Evolutionary conservation across 2,888 invertebrate genomes (phyloP).

Genomic region (Craniophora ligustri): DNA sequence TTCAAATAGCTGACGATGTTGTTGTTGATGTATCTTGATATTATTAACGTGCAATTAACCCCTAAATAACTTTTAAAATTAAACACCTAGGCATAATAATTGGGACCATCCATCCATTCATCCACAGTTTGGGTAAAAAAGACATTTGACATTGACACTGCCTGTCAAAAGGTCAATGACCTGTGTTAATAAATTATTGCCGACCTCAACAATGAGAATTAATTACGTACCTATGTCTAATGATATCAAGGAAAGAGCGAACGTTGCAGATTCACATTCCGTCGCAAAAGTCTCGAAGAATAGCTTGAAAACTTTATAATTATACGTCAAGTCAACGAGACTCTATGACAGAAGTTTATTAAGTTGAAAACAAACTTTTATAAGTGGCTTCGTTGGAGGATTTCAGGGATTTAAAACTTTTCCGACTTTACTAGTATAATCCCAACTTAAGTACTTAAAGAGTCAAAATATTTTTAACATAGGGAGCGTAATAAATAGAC

Average conservation of each 20-base stretch:
- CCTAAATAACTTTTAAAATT: too few relatives aligned
- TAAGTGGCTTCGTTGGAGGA: slow-evolving; percentile 32
- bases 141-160: too few relatives aligned
- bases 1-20: too few relatives aligned
- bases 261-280: not conserved
- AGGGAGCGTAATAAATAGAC: slow-evolving; percentile 3
- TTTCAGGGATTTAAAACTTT: slow-evolving; percentile 32
- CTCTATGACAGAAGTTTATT: slow-evolving; percentile 27
- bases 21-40: too few relatives aligned
- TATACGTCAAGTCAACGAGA: slow-evolving; percentile 32
- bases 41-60: too few relatives aligned
- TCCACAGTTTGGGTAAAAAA: too few relatives aligned
- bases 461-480: slow-evolving; percentile 12
- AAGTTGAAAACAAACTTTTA: slow-evolving; percentile 32
- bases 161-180: too few relatives aligned
- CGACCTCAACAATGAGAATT: not conserved
- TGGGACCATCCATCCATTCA: too few relatives aligned
- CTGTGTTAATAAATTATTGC: too few relatives aligned
- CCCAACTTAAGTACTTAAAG: not conserved
- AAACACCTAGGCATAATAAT: too few relatives aligned
- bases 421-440: slow-evolving; percentile 17
- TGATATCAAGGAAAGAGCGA: not conserved
- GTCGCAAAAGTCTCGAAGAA: slow-evolving; percentile 5
- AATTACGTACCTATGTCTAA: not conserved
- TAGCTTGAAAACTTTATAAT: slow-evolving; percentile 38